Base-by-base conservation (phyloP, 2,888 invertebrate species). In the Salticus scenicus region DNA sequence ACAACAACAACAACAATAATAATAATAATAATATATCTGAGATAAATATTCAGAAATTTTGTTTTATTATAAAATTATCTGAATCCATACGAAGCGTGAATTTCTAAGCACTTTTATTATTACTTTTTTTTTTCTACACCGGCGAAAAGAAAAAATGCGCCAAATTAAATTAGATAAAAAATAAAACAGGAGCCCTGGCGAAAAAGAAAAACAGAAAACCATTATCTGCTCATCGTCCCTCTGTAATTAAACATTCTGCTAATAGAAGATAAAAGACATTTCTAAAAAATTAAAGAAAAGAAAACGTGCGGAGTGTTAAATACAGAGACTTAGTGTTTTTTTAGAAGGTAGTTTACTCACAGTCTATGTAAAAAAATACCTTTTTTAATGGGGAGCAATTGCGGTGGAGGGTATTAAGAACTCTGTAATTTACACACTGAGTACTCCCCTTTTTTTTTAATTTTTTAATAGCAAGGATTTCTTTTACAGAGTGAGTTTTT, bases 171-270 rank as follows among this genome's bases (percentile, higher is more conserved):
- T 84, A 77, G 30, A 57, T 30, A 37, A 73, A 70, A 41, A 28
- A 24, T 2, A 81, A 27, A 81, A 33, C 41, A 73, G 66, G 64
- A 42, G 30, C 12, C 81, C 57, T 30, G 30, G 24, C 37, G 74
- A 63, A 51, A 64, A 37, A 74, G 42, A n/a, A 57, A 69, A 69
- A 66, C 57, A 82, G 70, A 84, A 84, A 84, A 77, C 83, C 77
- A 77, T 84, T 84, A 84, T 84, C 83, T 77, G 20, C 37, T 72
- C 83, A 84, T 84, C 83, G 83, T 77, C 73, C 57, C 42, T 17
- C 57, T 57, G 57, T 57, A 57, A 57, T 57, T 57, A 57, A 57
- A 57, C 57, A 57, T 57, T 57, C 57, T 57, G 57, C 57, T 57
- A 57, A 57, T 57, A 57, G 57, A 57, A 57, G 57, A 57, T 57